These are phyloP conservation scores for Pachypanchax playfairii DNA, from an alignment of 2,113 vertebrate genomes.

Conservation along the genomic window DNA sequence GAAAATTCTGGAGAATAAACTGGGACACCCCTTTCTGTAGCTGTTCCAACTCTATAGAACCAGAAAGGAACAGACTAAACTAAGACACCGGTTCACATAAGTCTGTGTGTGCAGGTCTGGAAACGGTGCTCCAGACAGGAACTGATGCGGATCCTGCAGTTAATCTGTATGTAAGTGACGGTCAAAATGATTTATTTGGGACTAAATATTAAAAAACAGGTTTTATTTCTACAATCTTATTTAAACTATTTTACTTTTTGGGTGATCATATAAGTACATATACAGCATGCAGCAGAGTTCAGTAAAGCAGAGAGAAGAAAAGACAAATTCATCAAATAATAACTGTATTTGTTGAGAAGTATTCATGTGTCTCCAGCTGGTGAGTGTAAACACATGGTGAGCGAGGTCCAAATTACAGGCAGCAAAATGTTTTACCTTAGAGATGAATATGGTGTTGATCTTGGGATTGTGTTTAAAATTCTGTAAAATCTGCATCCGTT, in stretches of 20 bases:
- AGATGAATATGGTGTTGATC: constrained; percentile 99
- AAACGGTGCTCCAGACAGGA: too few relatives aligned
- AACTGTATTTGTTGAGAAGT: too few relatives aligned
- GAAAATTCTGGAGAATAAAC: background rate
- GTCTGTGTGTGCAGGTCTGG: background rate
- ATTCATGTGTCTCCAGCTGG: too few relatives aligned
- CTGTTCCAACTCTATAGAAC: background rate
- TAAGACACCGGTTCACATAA: background rate
- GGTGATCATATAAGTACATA: background rate
- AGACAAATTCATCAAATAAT: too few relatives aligned
- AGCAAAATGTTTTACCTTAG: constrained; percentile 83
- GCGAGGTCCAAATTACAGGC: too few relatives aligned
- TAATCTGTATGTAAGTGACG: too few relatives aligned
- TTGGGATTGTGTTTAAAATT: constrained; percentile 99
- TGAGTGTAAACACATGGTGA: too few relatives aligned
- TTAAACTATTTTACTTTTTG: background rate
- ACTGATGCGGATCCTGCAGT: too few relatives aligned
- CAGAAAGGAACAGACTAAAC: background rate
- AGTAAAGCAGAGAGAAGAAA: too few relatives aligned
- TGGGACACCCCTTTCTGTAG: background rate
- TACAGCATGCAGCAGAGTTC: too few relatives aligned
- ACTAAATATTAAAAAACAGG: too few relatives aligned
- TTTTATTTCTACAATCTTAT: background rate
- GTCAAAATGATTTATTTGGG: too few relatives aligned
- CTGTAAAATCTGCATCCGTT: constrained; percentile 98